Evolutionary conservation across 2,888 invertebrate genomes (phyloP), one percentile per base, ranked within the genome.

Genomic region (Rosalia funebris): DNA sequence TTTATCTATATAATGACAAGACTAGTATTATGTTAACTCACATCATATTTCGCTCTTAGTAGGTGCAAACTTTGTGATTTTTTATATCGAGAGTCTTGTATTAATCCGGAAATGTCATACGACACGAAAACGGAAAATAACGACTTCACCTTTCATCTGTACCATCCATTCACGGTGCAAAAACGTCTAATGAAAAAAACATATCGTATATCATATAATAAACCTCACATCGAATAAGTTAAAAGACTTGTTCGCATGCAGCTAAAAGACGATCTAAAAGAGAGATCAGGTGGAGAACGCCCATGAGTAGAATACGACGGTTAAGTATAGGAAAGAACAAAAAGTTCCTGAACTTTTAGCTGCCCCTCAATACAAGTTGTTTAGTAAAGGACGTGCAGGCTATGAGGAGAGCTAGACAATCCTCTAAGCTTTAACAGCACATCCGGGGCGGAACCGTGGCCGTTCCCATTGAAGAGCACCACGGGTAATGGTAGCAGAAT

Each of bases 211-310:
- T 66, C 74, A 61, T 68, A 62, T 68, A 70, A 71, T 71, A 69
- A 70, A 66, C 63, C 53, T 54, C 14, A 16, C 32, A 42, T 62
- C 71, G 69, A 70, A 58, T 58, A 70, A 73, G 70, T 69, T 72
- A 68, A 72, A 70, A 65, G 68, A 75, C 69, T 68, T 69, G 68
- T 65, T 67, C 62, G 41, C 32, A 42, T 53, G 64, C 45, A 63
- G 67, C 68, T 68, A 74, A 73, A 70, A 69, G 66, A 66, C 65
- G 71, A 75, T 75, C 73, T 70, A 68, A 70, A 67, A 68, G 70
- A 69, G 59, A 62, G 59, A 75, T 77, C 75, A 76, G 75, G 75
- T 77, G 77, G 69, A 75, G 72, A 71, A 75, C 75, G 75, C 75
- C 75, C 75, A 74, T 74, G 52, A 60, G 48, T 36, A 53, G 48